Evolutionary conservation across 2,888 invertebrate genomes (phyloP).

Genomic region (Tenthredo mesomela): DNA sequence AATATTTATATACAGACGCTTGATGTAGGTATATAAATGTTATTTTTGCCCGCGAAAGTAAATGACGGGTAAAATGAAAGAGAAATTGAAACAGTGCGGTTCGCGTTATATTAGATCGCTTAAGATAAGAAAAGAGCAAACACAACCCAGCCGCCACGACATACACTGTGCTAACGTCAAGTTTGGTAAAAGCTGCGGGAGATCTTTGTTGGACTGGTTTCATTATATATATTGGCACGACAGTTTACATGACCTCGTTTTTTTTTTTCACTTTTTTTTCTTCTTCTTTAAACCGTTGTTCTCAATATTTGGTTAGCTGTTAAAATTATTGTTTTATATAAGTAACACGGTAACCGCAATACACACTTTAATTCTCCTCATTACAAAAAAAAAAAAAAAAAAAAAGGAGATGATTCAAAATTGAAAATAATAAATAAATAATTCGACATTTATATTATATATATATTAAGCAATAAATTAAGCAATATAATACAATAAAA

Average conservation of each 20-base stretch:
- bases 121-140: neutral
- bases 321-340: neutral
- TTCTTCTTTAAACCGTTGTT: neutral
- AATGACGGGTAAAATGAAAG: neutral
- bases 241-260: slow-evolving; percentile 21
- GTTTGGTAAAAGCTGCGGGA: neutral
- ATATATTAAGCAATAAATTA: neutral
- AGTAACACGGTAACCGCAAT: neutral
- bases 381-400: neutral
- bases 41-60: neutral
- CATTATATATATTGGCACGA: slow-evolving; percentile 14
- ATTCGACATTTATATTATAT: neutral
- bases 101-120: neutral
- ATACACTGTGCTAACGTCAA: neutral
- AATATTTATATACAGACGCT: too few species aligned
- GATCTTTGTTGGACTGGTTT: slow-evolving; percentile 1
- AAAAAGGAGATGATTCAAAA: neutral
- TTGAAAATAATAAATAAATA: neutral
- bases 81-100: neutral
- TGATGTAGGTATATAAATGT: too few species aligned
- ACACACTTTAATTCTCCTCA: neutral
- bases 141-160: too few species aligned
- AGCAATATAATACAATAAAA: neutral
- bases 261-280: neutral
- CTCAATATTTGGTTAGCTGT: neutral